Base-by-base conservation (phyloP, 2,797 vertebrate genomes). In the Pseudomugil gertrudae region DNA sequence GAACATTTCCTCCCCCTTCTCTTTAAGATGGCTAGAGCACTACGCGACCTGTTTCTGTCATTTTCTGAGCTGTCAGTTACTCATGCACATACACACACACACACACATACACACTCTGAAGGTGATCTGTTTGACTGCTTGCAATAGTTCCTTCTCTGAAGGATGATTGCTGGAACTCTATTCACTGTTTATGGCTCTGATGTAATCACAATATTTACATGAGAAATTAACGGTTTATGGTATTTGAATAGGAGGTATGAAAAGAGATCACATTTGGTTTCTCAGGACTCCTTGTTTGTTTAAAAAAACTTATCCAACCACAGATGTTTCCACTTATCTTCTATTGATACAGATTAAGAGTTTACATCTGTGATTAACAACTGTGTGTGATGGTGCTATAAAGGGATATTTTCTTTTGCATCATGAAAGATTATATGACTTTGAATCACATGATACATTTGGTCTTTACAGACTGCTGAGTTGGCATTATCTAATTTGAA, bases 401-500 rank as follows among this genome's bases (percentile, higher is more conserved):
- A 29, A 29, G 5, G 5, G 2, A n/a, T 9, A 10, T 3, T 45
- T 43, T n/a, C 8, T 45, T 21, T 21, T 45, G n/a, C 29, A 29
- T 59, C 38, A 13, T 36, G 14, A 9, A 7, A 15, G 5, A 4
- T 24, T 15, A 30, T 1, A 7, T 50, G 3, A 30, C 11, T 52
- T n/a, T 29, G 1, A 70, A 50, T 9, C 24, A 8, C 11, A 70
- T 43, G 2, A 10, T 57, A 27, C 53, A 63, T 63, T 54, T 63
- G 54, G 13, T 67, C 29, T 4, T 45, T 59, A 5, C 74, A 96
- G 95, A 95, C 95, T 0, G 95, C 95, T 2, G 95, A 96, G 81
- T 82, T 95, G 76, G 94, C 95, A 40, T 83, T 96, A 80, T 94
- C 92, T 68, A 96, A 96, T 84, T 79, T 96, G 78, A 96, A 96